Base-by-base conservation (phyloP, 1,140 invertebrate species). In the Atta texana region DNA sequence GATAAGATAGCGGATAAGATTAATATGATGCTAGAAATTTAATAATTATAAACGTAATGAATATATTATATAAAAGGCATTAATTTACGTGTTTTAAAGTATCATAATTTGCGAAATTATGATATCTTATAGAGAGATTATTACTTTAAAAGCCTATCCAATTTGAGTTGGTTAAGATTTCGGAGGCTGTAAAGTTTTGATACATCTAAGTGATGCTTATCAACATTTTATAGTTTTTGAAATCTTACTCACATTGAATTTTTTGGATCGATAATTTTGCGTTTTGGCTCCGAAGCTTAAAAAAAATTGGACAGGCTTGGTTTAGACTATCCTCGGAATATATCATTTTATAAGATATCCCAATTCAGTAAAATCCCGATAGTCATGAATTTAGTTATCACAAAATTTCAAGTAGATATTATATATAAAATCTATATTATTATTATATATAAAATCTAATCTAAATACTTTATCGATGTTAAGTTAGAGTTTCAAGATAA, bases 81-180 rank as follows among this genome's bases (percentile, higher is more conserved):
- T 76, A 5, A 59, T 75, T 74, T 16, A 59, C 12, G 14, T 75
- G 10, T 39, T 34, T 16, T 59, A 39, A 75, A 75, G 14, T 75
- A 74, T 6, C 3, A 2, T n/a, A 44, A 68, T 39, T 44, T 68
- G 4, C 34, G 5, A 68, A 68, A 68, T 12, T 44, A 44, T 2
- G 8, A 44, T 34, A 34, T 0, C 6, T 21, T 39, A 66, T 66
- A 3, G 18, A 66, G 63, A 66, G n/a, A 66, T 66, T n/a, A 8
- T 6, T 63, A 6, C 6, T 12, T 3, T 64, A 34, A 6, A 8
- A 6, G 34, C 34, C 34, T 7, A 0, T 34, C 34, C 6, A 34
- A 34, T 7, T 34, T 34, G 34, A 34, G 0, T 7, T 34, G 34
- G 0, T 6, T 34, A 34, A 34, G 4, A 34, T 34, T 34, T 34